Evolutionary conservation across 2,888 invertebrate species (phyloP).

Genomic region (Lordiphosa andalusiaca): DNA sequence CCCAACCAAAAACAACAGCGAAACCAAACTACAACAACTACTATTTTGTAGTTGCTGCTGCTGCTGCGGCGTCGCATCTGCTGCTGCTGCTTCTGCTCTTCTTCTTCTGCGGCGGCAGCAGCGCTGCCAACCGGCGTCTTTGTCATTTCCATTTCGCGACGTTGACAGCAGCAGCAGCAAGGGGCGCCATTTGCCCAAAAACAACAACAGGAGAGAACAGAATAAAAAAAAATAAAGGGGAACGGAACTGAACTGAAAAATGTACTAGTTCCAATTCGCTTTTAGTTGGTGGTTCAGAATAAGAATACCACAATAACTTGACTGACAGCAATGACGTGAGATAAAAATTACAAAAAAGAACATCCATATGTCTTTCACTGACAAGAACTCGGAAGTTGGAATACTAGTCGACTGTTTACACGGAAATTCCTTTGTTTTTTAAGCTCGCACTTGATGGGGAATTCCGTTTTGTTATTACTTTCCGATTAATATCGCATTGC

Average conservation of each 20-base stretch:
- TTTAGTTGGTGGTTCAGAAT: slow-evolving; percentile 9
- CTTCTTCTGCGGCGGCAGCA: slow-evolving; percentile 14
- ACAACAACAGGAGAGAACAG: slow-evolving; percentile 10
- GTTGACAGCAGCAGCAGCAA: slow-evolving; percentile 34
- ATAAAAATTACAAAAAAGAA: no score
- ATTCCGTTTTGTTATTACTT: no score
- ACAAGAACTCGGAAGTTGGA: no score
- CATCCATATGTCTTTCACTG: no score
- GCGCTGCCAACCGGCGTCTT: slow-evolving; percentile 61
- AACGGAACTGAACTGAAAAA: slow-evolving; percentile 6
- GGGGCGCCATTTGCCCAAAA: slow-evolving; percentile 60
- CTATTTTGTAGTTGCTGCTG: slow-evolving; percentile 47
- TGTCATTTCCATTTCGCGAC: slow-evolving; percentile 51
- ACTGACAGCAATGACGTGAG: no score
- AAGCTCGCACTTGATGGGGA: no score
- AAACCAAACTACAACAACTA: slow-evolving; percentile 67
- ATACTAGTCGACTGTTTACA: no score
- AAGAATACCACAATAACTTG: no score
- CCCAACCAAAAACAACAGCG: slow-evolving; percentile 62
- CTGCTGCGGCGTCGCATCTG: slow-evolving; percentile 16
- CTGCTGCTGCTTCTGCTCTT: slow-evolving; percentile 10
- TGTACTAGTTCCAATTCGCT: slow-evolving; percentile 5
- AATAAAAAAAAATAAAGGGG: neutral
- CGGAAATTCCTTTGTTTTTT: no score
- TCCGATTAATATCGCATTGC: no score